Evolutionary conservation across 2,888 invertebrate genomes (phyloP), one percentile per base, ranked within the genome.

Genomic region (Ormia ochracea): DNA sequence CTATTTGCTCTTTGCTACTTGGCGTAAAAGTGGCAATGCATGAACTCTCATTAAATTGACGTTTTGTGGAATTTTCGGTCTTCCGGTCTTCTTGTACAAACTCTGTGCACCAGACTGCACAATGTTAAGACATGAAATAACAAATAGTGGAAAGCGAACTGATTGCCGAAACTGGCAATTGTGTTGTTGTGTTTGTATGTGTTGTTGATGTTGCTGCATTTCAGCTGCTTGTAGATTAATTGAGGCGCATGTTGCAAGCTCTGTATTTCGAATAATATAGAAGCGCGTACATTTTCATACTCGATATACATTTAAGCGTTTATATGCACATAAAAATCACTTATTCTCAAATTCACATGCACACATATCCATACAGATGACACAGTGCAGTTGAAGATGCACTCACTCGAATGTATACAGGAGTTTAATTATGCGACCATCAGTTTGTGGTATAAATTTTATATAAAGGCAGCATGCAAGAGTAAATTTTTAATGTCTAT

Each of bases 51-150:
- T 83, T 83, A 82, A 82, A 81, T 82, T 83, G 81, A 81, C 82
- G 77, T 82, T 79, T 80, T 82, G 81, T 81, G 82, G 84, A 84
- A 84, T 84, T 83, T 82, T 78, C 69, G 83, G 82, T 81, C 82
- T 83, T 83, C 83, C 83, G 83, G 83, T 82, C 59, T 65, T 69
- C 58, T 56, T 54, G 21, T 17, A 31, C 61, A 65, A 66, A 72
- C 28, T 48, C 56, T 59, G 50, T 19, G 56, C 26, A 26, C 54
- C 65, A 74, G 48, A 5, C 45, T n/a, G 31, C 28, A 23, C 7
- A 50, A 31, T 23, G 41, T 28, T 14, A 9, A 33, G 43, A 59
- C 26, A 28, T 9, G 28, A 19, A 9, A 31, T 10, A 33, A 45
- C 61, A 66, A 48, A n/a, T n/a, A n/a, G n/a, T n/a, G n/a, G n/a